Evolutionary conservation across 2,888 invertebrate genomes (phyloP).

Genomic region (Trichacis sp.): DNA sequence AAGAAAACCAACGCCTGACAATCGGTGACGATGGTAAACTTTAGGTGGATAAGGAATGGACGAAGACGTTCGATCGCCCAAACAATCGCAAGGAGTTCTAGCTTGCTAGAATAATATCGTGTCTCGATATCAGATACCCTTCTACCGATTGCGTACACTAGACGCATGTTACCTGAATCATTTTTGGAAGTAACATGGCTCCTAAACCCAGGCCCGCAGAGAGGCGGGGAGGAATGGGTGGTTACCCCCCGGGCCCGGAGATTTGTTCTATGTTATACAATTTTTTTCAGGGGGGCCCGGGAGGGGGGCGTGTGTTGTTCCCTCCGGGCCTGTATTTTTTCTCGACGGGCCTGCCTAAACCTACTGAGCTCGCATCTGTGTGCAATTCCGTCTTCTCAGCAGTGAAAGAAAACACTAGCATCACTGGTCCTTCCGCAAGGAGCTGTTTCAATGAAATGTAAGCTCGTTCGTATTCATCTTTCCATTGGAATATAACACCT

Average conservation of each 20-base stretch:
- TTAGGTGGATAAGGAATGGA: constrained; percentile 32
- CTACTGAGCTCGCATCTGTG: no score
- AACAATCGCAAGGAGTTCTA: constrained; percentile 51
- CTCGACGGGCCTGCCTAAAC: no score
- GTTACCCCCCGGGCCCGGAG: no score
- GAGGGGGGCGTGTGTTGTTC: no score
- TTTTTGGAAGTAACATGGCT: constrained; percentile 33
- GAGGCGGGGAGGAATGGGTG: no score
- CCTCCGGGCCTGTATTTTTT: no score
- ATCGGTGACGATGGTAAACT: constrained; percentile 44
- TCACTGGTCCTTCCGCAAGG: constrained; percentile 3
- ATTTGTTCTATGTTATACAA: no score
- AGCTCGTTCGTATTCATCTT: not conserved
- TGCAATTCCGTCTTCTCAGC: constrained; percentile 24
- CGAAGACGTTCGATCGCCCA: constrained; percentile 29
- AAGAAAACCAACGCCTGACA: constrained; percentile 45
- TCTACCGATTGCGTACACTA: constrained; percentile 45
- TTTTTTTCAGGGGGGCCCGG: no score
- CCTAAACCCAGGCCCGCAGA: no score
- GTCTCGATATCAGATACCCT: constrained; percentile 46
- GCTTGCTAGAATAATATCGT: constrained; percentile 46
- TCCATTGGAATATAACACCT: constrained; percentile 3
- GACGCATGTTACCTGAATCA: constrained; percentile 19
- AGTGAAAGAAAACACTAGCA: constrained; percentile 13
- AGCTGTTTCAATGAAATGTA: no score